Base-by-base conservation (phyloP, 2,797 vertebrate genomes). In the Moxostoma hubbsi region DNA sequence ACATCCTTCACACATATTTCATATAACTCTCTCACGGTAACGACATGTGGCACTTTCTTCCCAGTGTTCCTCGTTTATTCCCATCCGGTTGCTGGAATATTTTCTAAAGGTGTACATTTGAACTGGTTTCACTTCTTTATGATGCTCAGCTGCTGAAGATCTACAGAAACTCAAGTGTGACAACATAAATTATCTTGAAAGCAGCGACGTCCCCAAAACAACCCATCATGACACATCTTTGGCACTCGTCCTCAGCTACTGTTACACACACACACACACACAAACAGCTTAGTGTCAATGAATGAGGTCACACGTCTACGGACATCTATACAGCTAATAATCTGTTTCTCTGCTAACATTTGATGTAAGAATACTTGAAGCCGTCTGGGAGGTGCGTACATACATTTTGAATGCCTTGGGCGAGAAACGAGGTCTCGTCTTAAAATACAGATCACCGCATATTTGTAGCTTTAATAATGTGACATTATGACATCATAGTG, bases 151-250 rank as follows among this genome's bases (percentile, higher is more conserved):
- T 3, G 45, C 43, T 6, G 18, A 9, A 15, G 4, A 4, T 4
- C 45, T 7, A 51, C 62, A 66, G 45, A 15, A 75, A 66, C 51
- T 75, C 73, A 65, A 55, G 7, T 12, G 11, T 75, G 73, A 75
- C 49, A 55, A 11, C 9, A 7, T 9, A n/a, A 45, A 75, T 47
- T 9, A 75, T 66, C 73, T 57, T 5, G 51, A 75, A 53, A 49
- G 4, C 46, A 9, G 15, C 47, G 51, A 9, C 9, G 10, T 5
- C 6, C 36, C 43, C 43, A 24, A 66, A 53, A 75, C 59, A 55
- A 49, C 13, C 15, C 5, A 46, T 18, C 5, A 0, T 54, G 59
- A 24, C 59, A 75, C 36, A 65, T 57, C 53, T 75, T 45, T 75
- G 62, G 73, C 62, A 46, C 51, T 10, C 43, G 11, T 53, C 50